These are phyloP conservation scores for Ceratosolen fusciceps DNA, from an alignment of 1,140 invertebrate species.

Conservation along the genomic window DNA sequence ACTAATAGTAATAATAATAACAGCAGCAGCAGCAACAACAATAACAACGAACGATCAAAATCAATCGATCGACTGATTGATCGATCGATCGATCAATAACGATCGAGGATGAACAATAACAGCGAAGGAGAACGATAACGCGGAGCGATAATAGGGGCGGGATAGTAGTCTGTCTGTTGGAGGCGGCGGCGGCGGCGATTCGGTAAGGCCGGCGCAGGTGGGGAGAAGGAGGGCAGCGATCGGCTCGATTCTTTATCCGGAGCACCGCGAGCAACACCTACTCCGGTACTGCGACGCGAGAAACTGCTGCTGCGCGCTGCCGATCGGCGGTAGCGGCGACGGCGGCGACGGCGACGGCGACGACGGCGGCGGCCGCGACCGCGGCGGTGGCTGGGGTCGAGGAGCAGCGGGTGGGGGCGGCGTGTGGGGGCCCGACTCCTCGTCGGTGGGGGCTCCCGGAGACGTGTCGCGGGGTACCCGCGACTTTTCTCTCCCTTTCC, in stretches of 20 bases:
- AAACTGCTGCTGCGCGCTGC: not conserved
- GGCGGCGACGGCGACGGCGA: not conserved
- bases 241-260: not conserved
- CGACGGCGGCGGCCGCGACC: not conserved
- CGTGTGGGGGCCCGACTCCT: not conserved
- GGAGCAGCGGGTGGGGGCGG: not conserved
- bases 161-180: too few relatives aligned
- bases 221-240: not conserved
- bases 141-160: too few relatives aligned
- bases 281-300: conserved; percentile 6
- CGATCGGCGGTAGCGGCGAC: not conserved
- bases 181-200: not conserved
- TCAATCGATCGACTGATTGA: too few relatives aligned
- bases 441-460: not conserved
- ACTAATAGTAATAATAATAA: too few relatives aligned
- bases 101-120: too few relatives aligned
- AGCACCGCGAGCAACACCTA: not conserved
- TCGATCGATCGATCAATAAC: too few relatives aligned
- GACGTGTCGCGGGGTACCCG: not conserved
- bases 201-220: not conserved
- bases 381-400: not conserved
- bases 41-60: not conserved
- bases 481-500: not conserved
- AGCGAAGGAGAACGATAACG: too few relatives aligned
- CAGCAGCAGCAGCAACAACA: not conserved